phyloP scores from a whole-genome alignment of 2,797 vertebrate species.

The Etheostoma nigrum region DNA sequence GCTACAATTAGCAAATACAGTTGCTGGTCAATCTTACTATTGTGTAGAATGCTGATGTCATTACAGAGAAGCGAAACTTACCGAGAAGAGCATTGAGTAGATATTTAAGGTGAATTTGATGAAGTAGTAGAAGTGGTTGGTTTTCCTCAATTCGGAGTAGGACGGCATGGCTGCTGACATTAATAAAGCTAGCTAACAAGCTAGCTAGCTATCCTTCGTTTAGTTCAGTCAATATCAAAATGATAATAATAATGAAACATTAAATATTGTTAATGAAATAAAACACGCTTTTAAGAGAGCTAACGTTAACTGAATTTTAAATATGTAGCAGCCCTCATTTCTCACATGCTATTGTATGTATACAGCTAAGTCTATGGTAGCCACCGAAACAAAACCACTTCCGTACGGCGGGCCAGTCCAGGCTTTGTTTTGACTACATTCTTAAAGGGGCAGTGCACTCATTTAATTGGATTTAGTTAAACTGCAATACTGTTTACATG shows the following conservation, averaged over 20 bases:
- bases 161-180: slow-evolving; percentile 78
- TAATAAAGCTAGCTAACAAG: slow-evolving; percentile 51
- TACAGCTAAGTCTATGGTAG: not conserved
- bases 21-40: not conserved
- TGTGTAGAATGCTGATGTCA: not conserved
- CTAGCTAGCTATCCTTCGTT: slow-evolving; percentile 47
- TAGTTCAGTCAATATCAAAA: slow-evolving; percentile 21
- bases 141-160: slow-evolving; percentile 84
- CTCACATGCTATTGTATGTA: slow-evolving; percentile 33
- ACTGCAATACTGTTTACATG: not conserved
- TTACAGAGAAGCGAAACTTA: slow-evolving; percentile 69
- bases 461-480: not conserved
- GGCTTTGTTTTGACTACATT: slow-evolving; percentile 83
- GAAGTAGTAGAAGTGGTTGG: slow-evolving; percentile 87
- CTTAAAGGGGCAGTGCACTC: slow-evolving; percentile 77
- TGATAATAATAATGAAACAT: slow-evolving; percentile 12
- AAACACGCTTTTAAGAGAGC: not conserved
- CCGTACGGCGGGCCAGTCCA: slow-evolving; percentile 71
- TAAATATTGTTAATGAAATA: not conserved
- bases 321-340: slow-evolving; percentile 58
- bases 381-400: slow-evolving; percentile 70
- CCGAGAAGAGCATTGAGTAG: slow-evolving; percentile 91
- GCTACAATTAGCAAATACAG: slow-evolving; percentile 10
- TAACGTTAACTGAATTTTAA: slow-evolving; percentile 35
- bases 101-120: slow-evolving; percentile 89